Conservation (phyloP, 2,888 invertebrate genomes). For the Drosophila leonis region DNA sequence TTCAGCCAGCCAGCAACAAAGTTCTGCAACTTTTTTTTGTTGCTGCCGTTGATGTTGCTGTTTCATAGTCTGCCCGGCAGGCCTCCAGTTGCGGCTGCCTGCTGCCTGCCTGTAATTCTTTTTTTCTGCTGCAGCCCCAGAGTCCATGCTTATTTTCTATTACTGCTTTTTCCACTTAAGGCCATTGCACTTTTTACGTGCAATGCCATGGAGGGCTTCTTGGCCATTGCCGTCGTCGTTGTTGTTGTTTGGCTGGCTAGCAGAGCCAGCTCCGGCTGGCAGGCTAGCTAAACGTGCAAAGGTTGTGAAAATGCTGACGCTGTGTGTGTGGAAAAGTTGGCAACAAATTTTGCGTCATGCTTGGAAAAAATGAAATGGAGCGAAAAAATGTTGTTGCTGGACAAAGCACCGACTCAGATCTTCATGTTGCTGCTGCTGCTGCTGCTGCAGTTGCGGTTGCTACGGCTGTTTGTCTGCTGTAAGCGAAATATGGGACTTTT, state of each 20-base stretch:
- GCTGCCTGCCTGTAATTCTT: constrained; percentile 71
- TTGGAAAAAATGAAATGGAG: constrained; percentile 80
- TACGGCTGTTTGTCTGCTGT: constrained; percentile 59
- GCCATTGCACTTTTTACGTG: constrained; percentile 82
- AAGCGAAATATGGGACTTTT: constrained; percentile 79
- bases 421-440: constrained; percentile 45
- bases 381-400: constrained; percentile 77
- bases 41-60: constrained; percentile 37
- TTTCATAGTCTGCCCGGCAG: constrained; percentile 44
- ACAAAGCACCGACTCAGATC: constrained; percentile 66
- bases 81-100: constrained; percentile 35
- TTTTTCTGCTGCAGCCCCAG: constrained; percentile 44
- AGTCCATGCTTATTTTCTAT: constrained; percentile 80
- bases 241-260: constrained; percentile 36
- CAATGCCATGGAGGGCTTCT: constrained; percentile 78
- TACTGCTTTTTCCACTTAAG: constrained; percentile 82
- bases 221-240: constrained; percentile 68
- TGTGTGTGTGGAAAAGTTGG: constrained; percentile 70
- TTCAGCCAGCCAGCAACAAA: constrained; percentile 60
- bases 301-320: constrained; percentile 80
- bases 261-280: constrained; percentile 20
- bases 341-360: constrained; percentile 81
- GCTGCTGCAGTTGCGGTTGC: constrained; percentile 22
- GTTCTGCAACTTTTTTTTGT: constrained; percentile 64
- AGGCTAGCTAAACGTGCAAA: constrained; percentile 72